Base-by-base conservation (phyloP, 2,888 invertebrate genomes). In the Homarus gammarus region DNA sequence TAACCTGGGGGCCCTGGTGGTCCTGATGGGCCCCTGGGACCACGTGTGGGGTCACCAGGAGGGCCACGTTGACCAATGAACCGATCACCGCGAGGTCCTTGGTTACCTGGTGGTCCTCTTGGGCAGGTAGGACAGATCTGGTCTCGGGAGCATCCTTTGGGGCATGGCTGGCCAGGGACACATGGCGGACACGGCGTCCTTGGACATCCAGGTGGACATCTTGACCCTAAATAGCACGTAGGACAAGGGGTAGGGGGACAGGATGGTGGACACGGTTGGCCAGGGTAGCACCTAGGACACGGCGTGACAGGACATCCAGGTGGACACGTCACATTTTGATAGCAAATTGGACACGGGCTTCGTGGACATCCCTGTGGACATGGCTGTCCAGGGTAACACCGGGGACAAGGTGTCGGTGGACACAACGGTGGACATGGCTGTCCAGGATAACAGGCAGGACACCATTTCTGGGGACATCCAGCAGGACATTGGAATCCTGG, bases 401-500 rank as follows among this genome's bases (percentile, higher is more conserved):
- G 38, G 27, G 84, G 84, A 6, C 82, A 82, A 3, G 82, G 82
- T 15, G 82, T 70, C 15, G 27, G 40, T 31, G 82, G 82, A 49
- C 82, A 82, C 68, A 40, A 40, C 12, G 49, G 31, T 15, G 82
- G 82, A 70, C 82, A 82, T 31, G 64, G 33, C 10, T 82, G 44
- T 0, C 82, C 82, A 27, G 82, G 82, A 49, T 70, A 70, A 8
- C 82, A 83, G 1, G 40, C 6, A 56, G 82, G 82, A 33, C 82
- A 83, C 44, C 40, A 44, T 18, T 22, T 38, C n/a, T 22, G 3
- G 38, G 73, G 73, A 38, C 73, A 73, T 5, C 38, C 36, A 10
- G 61, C 61, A n/a, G 84, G 84, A n/a, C 84, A 84, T 36, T 36
- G 56, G 51, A 27, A 51, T 31, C 84, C 84, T 2, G 84, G 84